A percentile compares a stretch with the other conserved stretches of the same genome.
These are phyloP conservation scores for Drosophila falleni DNA, from an alignment of 2,888 invertebrate species.

Conservation along the genomic window DNA sequence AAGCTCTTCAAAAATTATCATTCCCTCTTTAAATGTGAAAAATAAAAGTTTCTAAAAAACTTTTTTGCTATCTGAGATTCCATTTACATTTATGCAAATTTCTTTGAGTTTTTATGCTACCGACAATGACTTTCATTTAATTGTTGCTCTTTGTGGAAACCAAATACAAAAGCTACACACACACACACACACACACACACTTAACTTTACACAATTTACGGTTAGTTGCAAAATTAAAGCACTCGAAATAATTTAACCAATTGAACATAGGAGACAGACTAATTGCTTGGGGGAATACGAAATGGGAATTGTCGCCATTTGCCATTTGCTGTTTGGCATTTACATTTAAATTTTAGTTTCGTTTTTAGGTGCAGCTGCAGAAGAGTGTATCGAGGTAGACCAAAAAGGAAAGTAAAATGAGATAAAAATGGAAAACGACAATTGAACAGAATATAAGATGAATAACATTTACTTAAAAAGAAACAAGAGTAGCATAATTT, in stretches of 20 bases:
- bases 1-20: neutral
- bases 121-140: conserved; percentile 50
- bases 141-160: conserved; percentile 22
- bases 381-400: conserved; percentile 20
- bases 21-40: conserved; percentile 3
- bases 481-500: conserved; percentile 47
- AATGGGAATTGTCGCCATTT: conserved; percentile 40
- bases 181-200: conserved; percentile 13
- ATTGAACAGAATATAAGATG: conserved; percentile 28
- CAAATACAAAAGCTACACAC: conserved; percentile 11
- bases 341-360: conserved; percentile 35
- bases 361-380: conserved; percentile 21
- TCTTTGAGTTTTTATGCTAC: conserved; percentile 32
- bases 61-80: conserved; percentile 9
- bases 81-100: conserved; percentile 62
- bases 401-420: conserved; percentile 11
- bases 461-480: conserved; percentile 36
- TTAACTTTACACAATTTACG: conserved; percentile 15
- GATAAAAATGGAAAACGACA: neutral
- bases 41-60: conserved; percentile 5
- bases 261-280: conserved; percentile 62
- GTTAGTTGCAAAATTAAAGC: conserved; percentile 46
- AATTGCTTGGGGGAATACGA: conserved; percentile 66
- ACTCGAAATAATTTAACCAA: conserved; percentile 59
- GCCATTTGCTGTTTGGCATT: conserved; percentile 44